Percentiles rank a stretch among this genome's conserved stretches.
Conservation (phyloP, 2,888 invertebrate species). For the Julus scanicus region DNA sequence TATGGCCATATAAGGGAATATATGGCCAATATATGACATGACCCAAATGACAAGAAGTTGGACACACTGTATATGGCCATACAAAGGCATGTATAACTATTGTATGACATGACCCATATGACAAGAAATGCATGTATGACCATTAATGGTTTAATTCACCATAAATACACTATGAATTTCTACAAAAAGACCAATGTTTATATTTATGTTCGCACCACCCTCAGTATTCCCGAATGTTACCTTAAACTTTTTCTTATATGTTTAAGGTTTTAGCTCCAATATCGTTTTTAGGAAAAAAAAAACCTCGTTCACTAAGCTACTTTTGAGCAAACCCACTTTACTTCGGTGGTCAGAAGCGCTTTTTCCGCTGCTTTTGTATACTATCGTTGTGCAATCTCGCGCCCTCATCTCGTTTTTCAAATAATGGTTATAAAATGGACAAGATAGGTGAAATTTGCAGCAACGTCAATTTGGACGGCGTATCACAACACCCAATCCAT, state of each 20-base stretch:
- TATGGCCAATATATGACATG: too few species aligned
- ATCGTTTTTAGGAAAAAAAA: not conserved
- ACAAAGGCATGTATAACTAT: too few species aligned
- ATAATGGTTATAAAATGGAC: slow-evolving; percentile 47
- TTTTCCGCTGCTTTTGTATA: not conserved
- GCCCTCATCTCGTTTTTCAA: slow-evolving; percentile 49
- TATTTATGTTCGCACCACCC: not conserved
- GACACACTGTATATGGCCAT: too few species aligned
- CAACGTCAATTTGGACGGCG: slow-evolving; percentile 40
- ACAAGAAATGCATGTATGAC: too few species aligned
- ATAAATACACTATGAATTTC: not conserved
- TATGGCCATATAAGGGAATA: too few species aligned
- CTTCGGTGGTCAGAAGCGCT: not conserved
- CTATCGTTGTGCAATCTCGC: slow-evolving; percentile 9
- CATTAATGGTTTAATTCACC: too few species aligned
- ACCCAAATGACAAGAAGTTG: too few species aligned
- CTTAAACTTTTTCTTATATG: not conserved
- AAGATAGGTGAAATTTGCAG: slow-evolving; percentile 44
- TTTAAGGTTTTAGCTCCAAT: not conserved
- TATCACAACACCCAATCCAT: slow-evolving; percentile 49
- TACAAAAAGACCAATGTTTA: not conserved
- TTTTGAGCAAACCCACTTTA: not conserved
- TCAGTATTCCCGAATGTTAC: not conserved
- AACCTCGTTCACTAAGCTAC: not conserved
- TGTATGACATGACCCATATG: too few species aligned